phyloP scores from a whole-genome alignment of 64 coral and sea anemone species.

The Acropora yongei region DNA sequence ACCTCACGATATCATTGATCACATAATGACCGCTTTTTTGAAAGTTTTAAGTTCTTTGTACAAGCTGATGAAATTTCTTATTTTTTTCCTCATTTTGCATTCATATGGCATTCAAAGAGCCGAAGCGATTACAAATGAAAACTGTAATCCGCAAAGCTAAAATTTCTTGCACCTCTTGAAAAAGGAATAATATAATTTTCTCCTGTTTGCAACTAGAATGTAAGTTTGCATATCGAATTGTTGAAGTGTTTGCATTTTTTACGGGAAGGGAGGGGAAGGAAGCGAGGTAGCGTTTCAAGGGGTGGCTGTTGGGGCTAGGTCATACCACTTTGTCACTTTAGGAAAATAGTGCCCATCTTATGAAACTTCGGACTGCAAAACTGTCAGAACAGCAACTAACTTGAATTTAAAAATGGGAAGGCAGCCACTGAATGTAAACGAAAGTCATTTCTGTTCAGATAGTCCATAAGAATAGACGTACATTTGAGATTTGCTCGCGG shows the following conservation, averaged over 20 bases:
- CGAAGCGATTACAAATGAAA: conserved; percentile 52
- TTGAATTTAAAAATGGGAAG: neutral
- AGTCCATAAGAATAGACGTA: neutral
- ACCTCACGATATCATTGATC: conserved; percentile 48
- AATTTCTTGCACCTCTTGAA: conserved; percentile 53
- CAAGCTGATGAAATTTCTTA: conserved; percentile 42
- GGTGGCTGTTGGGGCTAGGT: neutral
- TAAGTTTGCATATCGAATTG: conserved; percentile 25
- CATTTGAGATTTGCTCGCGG: neutral
- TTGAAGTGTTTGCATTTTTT: conserved; percentile 34
- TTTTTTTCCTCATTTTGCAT: neutral
- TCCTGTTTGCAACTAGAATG: conserved; percentile 30
- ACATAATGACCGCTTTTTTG: conserved; percentile 37
- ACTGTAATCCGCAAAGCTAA: conserved; percentile 54
- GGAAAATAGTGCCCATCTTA: neutral
- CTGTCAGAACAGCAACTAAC: neutral
- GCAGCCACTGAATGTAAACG: neutral
- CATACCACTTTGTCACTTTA: neutral
- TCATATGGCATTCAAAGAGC: conserved; percentile 48
- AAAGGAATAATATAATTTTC: conserved; percentile 33
- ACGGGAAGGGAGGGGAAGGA: neutral
- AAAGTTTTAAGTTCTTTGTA: conserved; percentile 53
- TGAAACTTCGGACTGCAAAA: neutral
- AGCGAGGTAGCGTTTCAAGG: neutral
- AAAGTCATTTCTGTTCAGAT: neutral